Evolutionary conservation across 2,113 vertebrate species (phyloP).

Genomic region (Sceloporus undulatus): DNA sequence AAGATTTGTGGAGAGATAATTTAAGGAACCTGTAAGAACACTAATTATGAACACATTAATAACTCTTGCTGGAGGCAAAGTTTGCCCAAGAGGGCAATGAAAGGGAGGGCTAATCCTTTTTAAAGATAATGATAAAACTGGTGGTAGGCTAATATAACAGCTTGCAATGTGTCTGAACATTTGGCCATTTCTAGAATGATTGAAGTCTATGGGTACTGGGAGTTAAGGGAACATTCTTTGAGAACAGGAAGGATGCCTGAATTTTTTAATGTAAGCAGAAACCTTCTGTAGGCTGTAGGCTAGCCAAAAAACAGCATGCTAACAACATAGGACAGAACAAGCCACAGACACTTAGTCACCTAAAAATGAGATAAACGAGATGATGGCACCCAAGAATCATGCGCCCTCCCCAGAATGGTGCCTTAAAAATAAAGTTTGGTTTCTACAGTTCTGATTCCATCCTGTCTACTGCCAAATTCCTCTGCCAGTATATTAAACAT

Average conservation of each 20-base stretch:
- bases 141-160: not conserved
- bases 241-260: constrained; percentile 9
- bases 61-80: not conserved
- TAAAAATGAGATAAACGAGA: constrained; percentile 1
- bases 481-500: not conserved
- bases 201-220: not conserved
- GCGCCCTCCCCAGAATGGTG: not conserved
- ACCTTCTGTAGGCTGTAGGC: not conserved
- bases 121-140: not conserved
- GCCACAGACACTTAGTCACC: not conserved
- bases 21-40: not conserved
- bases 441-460: not conserved
- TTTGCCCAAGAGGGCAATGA: not conserved
- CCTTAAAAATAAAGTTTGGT: not conserved
- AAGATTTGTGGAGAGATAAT: not conserved
- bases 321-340: not conserved
- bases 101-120: not conserved
- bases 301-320: not conserved
- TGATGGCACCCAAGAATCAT: not conserved
- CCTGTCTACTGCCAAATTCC: too few relatives aligned
- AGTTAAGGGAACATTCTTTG: not conserved
- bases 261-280: not conserved
- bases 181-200: not conserved
- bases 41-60: constrained; percentile 2
- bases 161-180: not conserved